Evolutionary conservation across 2,888 invertebrate species (phyloP), one percentile per base, ranked within the genome.

Genomic region (Scelioninae gen. 1): DNA sequence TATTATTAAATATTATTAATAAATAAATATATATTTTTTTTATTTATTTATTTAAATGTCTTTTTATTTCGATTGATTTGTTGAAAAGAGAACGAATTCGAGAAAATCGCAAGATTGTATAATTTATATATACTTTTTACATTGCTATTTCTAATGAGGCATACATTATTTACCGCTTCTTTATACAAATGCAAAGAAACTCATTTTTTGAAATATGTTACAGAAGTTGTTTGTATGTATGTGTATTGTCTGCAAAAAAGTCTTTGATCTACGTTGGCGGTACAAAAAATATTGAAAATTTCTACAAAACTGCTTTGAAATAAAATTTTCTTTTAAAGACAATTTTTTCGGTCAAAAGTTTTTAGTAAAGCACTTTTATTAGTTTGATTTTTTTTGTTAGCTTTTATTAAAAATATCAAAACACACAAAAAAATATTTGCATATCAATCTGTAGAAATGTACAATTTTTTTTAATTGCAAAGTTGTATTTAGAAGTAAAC

Each of bases 151-250:
- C 32, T 65, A 65, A 65, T 65, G 65, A 56, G 15, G 38, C 74
- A 38, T 56, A 40, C 40, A 66, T 75, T 75, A 66, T 66, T 66
- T 65, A 49, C 10, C 31, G n/a, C 38, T 34, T 47, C 55, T 55
- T 63, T 38, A 55, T 63, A 23, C 4, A 16, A 62, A 75, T 43
- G 65, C 40, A 65, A 66, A 66, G 65, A 65, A 75, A 75, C 74
- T 65, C 47, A 75, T 75, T 75, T 75, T 56, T 40, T 56, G 65
- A 58, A 75, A 75, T 75, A 75, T 66, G 65, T 75, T 66, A 65
- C 56, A 60, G 65, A 55, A 55, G 55, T 55, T 56, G 23, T 23
- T 1, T 23, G 23, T 23, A 23, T 23, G 23, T 23, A 23, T 23
- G 23, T 23, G 63, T 56, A 74, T 74, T 74, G 65, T 63, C 38